Percentiles rank a stretch among this genome's conserved stretches.
phyloP scores from a whole-genome alignment of 53 echinoderm and acorn worm genomes.

The Glandiceps talaboti region DNA sequence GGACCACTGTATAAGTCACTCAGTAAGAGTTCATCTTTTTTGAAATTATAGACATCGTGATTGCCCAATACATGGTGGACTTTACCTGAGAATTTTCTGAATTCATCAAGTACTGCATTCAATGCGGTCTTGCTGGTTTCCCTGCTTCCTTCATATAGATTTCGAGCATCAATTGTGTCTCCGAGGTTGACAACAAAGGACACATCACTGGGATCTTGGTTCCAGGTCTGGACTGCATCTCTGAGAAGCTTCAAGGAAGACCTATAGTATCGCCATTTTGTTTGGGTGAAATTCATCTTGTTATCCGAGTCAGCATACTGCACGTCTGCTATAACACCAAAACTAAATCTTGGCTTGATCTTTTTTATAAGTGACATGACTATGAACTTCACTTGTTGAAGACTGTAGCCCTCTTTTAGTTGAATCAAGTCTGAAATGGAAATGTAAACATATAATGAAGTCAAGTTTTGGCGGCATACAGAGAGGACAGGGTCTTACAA shows the following conservation, averaged over 20 bases:
- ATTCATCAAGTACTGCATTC: constrained; percentile 21
- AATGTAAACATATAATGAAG: too few relatives aligned
- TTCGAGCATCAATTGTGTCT: constrained; percentile 76
- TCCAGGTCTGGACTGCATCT: constrained; percentile 58
- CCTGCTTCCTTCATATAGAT: constrained; percentile 30
- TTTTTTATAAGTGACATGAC: too few relatives aligned
- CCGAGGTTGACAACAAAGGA: constrained; percentile 60
- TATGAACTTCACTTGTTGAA: too few relatives aligned
- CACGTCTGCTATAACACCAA: constrained; percentile 74
- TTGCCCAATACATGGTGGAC: constrained; percentile 68
- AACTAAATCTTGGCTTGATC: constrained; percentile 34
- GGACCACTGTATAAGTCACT: constrained; percentile 30
- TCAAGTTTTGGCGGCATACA: too few relatives aligned
- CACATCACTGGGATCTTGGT: constrained; percentile 6
- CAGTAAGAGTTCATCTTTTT: constrained; percentile 40
- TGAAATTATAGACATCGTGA: constrained; percentile 85
- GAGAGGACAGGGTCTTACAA: too few relatives aligned
- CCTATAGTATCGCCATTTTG: constrained; percentile 54
- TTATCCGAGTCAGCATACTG: constrained; percentile 73
- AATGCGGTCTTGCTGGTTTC: constrained; percentile 18
- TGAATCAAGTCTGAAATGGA: too few relatives aligned
- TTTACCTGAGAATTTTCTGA: constrained; percentile 28
- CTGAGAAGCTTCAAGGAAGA: constrained; percentile 28
- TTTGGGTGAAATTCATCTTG: constrained; percentile 30
- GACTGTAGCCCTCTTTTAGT: too few relatives aligned